Base-by-base conservation (phyloP, 2,888 invertebrate species). In the Carterocephalus palaemon region DNA sequence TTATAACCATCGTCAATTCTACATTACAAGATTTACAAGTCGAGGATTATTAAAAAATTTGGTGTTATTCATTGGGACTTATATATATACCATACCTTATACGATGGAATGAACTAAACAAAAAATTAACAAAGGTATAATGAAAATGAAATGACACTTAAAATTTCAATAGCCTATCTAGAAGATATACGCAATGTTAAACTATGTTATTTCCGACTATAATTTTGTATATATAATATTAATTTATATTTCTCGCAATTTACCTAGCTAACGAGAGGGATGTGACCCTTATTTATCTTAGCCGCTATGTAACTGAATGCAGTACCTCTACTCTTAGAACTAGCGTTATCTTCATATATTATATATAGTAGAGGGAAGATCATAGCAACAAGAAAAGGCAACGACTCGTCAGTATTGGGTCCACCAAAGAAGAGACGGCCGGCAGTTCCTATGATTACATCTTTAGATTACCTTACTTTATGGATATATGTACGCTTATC, bases 141-240 rank as follows among this genome's bases (percentile, higher is more conserved):
- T 43, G 42, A 46, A 60, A 56, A 52, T 34, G 46, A 54, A 57
- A 52, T 37, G 57, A 54, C 58, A 67, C 62, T 60, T 58, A 68
- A 67, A 68, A 67, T 67, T 72, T 67, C 58, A 69, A 79, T 79
- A 79, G 67, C 77, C 79, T 81, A 80, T 78, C 80, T 81, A 81
- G 69, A 70, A 62, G 64, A 71, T 70, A 67, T 64, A 70, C 66
- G 64, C 62, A 63, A 61, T 32, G 23, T 33, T 42, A 41, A 9
- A 26, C 16, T 34, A 40, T 9, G 32, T 60, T 60, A 60, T 56
- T 66, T 64, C 64, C 63, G 67, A 64, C 63, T 67, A 67, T 65
- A 67, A 59, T 63, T 65, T 69, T 70, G 67, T 75, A 71, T 77
- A 75, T 73, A 72, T 68, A 68, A 69, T 70, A 70, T 59, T 66